Percentiles rank a stretch among this genome's conserved stretches.
phyloP scores from a whole-genome alignment of 2,888 invertebrate genomes.

The Zygaena filipendulae region DNA sequence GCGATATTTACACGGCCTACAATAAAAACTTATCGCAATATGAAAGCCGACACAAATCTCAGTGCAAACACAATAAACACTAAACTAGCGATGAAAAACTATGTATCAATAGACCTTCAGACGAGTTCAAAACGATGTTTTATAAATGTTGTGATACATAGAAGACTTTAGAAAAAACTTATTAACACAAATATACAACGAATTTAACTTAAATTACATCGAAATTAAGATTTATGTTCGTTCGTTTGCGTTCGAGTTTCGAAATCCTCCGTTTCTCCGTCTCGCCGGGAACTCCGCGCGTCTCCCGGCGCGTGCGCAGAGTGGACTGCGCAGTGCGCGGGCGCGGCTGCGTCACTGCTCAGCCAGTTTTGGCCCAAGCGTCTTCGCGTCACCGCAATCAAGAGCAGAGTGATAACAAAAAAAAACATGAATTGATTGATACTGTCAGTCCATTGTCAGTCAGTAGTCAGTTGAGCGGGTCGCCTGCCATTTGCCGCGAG shows the following conservation, averaged over 20 bases:
- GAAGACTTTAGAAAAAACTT: too few species aligned
- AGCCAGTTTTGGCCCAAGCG: constrained; percentile 38
- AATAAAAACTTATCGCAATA: constrained; percentile 41
- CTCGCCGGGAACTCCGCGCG: constrained; percentile 35
- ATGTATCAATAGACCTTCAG: too few species aligned
- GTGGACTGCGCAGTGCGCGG: constrained; percentile 11
- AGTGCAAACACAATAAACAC: constrained; percentile 56
- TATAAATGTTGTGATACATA: too few species aligned
- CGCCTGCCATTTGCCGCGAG: not conserved
- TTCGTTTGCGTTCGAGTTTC: constrained; percentile 44
- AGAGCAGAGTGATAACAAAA: constrained; percentile 60
- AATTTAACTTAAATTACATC: too few species aligned
- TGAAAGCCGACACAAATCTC: constrained; percentile 29
- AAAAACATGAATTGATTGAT: constrained; percentile 34
- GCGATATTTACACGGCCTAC: constrained; percentile 36
- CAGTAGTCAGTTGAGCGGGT: too few species aligned
- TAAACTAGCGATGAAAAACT: too few species aligned
- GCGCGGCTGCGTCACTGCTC: constrained; percentile 20
- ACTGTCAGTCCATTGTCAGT: too few species aligned
- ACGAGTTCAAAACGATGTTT: too few species aligned
- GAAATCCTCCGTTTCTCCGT: constrained; percentile 18
- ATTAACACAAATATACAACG: too few species aligned
- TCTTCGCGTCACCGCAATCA: constrained; percentile 39
- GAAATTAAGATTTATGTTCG: too few species aligned
- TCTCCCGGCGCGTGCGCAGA: constrained; percentile 20